Percentiles rank a stretch among this genome's conserved stretches.
Evolutionary conservation across 2,113 vertebrate genomes (phyloP).

Genomic region (Ochotona curzoniae): DNA sequence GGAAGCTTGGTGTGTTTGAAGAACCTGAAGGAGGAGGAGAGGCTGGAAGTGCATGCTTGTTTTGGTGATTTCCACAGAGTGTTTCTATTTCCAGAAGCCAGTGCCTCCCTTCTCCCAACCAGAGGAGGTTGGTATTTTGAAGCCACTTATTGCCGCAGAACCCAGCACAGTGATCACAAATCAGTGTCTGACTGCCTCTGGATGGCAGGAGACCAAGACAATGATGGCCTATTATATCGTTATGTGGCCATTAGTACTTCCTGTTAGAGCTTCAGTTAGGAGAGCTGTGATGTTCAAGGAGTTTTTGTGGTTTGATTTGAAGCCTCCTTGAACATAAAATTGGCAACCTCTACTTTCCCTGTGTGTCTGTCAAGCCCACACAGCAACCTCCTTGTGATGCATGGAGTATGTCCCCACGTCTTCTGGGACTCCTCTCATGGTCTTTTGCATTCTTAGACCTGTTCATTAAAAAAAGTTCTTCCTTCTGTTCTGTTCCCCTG

Average conservation of each 20-base stretch:
- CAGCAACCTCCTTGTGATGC: neutral
- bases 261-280: slow-evolving; percentile 31
- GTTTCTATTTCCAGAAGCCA: neutral
- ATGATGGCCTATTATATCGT: neutral
- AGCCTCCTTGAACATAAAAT: neutral
- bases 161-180: neutral
- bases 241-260: slow-evolving; percentile 38
- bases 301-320: slow-evolving; percentile 23
- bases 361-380: neutral
- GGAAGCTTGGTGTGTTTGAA: neutral
- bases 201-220: slow-evolving; percentile 35
- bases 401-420: fast-evolving
- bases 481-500: neutral
- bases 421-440: neutral
- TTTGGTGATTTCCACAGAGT: neutral
- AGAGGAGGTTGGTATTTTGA: slow-evolving; percentile 30
- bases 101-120: neutral
- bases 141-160: neutral
- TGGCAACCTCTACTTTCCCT: neutral
- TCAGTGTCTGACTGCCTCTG: neutral
- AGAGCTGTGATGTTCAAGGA: neutral
- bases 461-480: neutral
- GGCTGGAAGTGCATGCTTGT: neutral
- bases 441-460: neutral
- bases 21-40: too few species aligned